These are phyloP conservation scores for Dyspetes luteomarginatus DNA, from an alignment of 2,888 invertebrate species.

Conservation along the genomic window DNA sequence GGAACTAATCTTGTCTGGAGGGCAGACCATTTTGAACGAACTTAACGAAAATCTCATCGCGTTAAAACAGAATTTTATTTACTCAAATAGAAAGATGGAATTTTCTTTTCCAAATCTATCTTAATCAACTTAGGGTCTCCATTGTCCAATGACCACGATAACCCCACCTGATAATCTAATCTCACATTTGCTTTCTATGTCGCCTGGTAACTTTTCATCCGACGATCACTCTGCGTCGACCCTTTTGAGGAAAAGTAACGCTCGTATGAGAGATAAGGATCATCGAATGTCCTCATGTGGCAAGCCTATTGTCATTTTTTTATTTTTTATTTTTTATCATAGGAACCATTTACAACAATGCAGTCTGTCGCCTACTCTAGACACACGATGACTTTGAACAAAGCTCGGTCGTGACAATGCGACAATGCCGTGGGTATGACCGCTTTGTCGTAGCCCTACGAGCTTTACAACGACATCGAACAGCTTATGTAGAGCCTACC, in stretches of 20 bases:
- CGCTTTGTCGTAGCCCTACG: conserved; percentile 56
- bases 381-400: conserved; percentile 60
- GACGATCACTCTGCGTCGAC: not conserved
- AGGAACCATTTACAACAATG: conserved; percentile 47
- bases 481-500: conserved; percentile 30
- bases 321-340: too few species aligned
- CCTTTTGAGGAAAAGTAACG: conserved; percentile 7
- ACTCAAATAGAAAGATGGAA: too few species aligned
- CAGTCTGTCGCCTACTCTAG: conserved; percentile 38
- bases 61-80: too few species aligned
- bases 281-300: conserved; percentile 23
- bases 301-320: conserved; percentile 50
- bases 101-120: too few species aligned
- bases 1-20: too few species aligned
- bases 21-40: too few species aligned
- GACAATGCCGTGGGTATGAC: conserved; percentile 53
- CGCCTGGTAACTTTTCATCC: not conserved
- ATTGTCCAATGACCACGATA: too few species aligned
- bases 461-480: conserved; percentile 16
- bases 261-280: conserved; percentile 15
- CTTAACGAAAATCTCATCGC: too few species aligned
- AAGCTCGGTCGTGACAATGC: conserved; percentile 36
- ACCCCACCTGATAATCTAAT: too few species aligned
- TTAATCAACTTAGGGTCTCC: too few species aligned
- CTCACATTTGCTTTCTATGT: not conserved